These are phyloP conservation scores for Megathymus violae DNA, from an alignment of 1,140 invertebrate species.

Conservation along the genomic window DNA sequence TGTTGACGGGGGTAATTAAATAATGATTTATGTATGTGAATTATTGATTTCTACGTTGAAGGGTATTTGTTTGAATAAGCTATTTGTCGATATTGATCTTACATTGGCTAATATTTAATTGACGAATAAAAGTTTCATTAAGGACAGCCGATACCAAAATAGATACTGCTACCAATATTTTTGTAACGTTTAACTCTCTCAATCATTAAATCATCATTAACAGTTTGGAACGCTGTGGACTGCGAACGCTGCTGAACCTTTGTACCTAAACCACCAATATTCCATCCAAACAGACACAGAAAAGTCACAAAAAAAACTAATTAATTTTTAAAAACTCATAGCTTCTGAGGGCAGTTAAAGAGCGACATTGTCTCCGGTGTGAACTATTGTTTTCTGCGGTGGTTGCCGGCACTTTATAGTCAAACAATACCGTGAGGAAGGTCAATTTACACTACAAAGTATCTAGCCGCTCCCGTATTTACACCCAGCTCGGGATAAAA, in stretches of 20 bases:
- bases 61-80: conserved; percentile 8
- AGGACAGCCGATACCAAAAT: too few species aligned
- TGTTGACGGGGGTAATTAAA: conserved; percentile 15
- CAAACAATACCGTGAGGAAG: conserved; percentile 12
- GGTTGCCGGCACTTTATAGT: neutral
- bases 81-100: too few species aligned
- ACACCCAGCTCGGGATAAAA: conserved; percentile 16
- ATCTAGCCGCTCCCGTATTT: conserved; percentile 2
- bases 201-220: too few species aligned
- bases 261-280: too few species aligned
- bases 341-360: conserved; percentile 6
- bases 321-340: too few species aligned
- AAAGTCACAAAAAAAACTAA: too few species aligned
- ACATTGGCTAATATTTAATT: conserved; percentile 4
- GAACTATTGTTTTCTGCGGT: neutral
- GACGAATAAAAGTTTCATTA: neutral
- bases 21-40: conserved; percentile 26
- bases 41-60: conserved; percentile 14
- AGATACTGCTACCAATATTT: too few species aligned
- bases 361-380: conserved; percentile 5
- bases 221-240: too few species aligned
- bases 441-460: conserved; percentile 27
- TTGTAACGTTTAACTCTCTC: too few species aligned
- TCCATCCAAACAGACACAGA: neutral
- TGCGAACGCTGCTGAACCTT: too few species aligned